phyloP scores from a whole-genome alignment of 1,140 invertebrate genomes.

The Hylyphantes graminicola region DNA sequence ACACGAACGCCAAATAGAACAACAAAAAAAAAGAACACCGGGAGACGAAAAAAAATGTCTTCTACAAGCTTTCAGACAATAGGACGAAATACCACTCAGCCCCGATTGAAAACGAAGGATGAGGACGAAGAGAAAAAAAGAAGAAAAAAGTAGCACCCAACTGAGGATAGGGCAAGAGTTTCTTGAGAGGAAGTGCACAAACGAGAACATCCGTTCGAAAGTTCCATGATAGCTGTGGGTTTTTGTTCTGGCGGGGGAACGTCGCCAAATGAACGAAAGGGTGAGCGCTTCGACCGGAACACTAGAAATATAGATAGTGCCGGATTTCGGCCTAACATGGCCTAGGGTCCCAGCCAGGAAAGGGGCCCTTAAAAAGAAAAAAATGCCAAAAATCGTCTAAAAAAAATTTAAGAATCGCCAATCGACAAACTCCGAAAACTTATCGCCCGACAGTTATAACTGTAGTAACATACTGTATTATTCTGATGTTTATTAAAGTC shows the following conservation, averaged over 20 bases:
- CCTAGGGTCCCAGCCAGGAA: too few species aligned
- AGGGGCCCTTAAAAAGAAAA: too few species aligned
- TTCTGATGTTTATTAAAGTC: too few species aligned
- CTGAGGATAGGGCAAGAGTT: constrained; percentile 18
- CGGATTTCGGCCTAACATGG: too few species aligned
- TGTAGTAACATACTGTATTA: too few species aligned
- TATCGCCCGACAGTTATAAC: too few species aligned
- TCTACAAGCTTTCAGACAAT: constrained; percentile 15
- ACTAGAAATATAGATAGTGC: too few species aligned
- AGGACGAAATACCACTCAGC: constrained; percentile 22
- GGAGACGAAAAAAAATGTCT: constrained; percentile 3
- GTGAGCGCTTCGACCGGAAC: not conserved
- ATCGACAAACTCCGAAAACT: too few species aligned
- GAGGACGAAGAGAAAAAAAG: not conserved
- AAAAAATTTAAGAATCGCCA: too few species aligned
- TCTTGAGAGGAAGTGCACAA: constrained; percentile 22
- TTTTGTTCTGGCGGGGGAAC: not conserved
- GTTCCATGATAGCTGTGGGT: not conserved
- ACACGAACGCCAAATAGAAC: not conserved
- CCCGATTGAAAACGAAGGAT: constrained; percentile 6
- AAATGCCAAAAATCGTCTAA: too few species aligned
- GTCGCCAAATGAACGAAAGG: constrained; percentile 20
- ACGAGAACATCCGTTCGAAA: constrained; percentile 38
- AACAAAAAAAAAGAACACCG: not conserved
- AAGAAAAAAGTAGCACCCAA: not conserved